Conservation (phyloP, 2,113 vertebrate species). For the Gobiocypris rarus region DNA sequence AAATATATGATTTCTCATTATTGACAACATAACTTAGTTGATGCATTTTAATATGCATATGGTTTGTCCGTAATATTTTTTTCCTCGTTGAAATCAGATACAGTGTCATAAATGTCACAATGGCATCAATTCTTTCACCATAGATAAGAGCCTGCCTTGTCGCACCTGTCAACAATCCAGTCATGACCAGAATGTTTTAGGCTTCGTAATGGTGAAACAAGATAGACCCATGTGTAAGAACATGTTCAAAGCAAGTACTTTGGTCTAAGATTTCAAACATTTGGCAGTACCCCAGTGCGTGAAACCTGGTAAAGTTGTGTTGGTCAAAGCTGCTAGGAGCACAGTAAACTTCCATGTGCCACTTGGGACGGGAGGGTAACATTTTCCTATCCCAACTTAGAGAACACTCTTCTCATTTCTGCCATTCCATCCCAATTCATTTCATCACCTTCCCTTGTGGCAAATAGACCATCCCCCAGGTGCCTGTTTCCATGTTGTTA, state of each 20-base stretch:
- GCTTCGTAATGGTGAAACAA: conserved; percentile 60
- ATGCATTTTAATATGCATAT: conserved; percentile 27
- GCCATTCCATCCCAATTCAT: conserved; percentile 12
- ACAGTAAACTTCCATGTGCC: conserved; percentile 44
- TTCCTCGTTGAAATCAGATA: conserved; percentile 61
- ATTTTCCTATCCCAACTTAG: conserved; percentile 49
- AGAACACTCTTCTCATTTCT: background rate
- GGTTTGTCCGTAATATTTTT: background rate
- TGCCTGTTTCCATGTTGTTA: conserved; percentile 61
- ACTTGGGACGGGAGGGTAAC: conserved; percentile 29
- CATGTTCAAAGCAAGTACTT: conserved; percentile 71
- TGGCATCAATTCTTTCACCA: conserved; percentile 54
- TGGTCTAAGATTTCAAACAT: conserved; percentile 78
- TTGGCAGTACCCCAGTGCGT: conserved; percentile 67
- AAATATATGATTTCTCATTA: background rate
- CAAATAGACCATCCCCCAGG: conserved; percentile 30
- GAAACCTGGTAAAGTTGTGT: conserved; percentile 68
- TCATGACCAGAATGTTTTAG: conserved; percentile 58
- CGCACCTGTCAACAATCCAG: conserved; percentile 67
- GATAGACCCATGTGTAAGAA: conserved; percentile 63
- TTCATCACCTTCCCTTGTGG: conserved; percentile 31
- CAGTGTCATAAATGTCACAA: conserved; percentile 57
- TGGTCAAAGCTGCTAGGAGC: conserved; percentile 47
- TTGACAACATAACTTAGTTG: conserved; percentile 18
- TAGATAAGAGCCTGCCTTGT: conserved; percentile 65